Percentiles rank a stretch among this genome's conserved stretches.
phyloP scores from a whole-genome alignment of 2,113 vertebrate species.

The Lepidothrix coronata region DNA sequence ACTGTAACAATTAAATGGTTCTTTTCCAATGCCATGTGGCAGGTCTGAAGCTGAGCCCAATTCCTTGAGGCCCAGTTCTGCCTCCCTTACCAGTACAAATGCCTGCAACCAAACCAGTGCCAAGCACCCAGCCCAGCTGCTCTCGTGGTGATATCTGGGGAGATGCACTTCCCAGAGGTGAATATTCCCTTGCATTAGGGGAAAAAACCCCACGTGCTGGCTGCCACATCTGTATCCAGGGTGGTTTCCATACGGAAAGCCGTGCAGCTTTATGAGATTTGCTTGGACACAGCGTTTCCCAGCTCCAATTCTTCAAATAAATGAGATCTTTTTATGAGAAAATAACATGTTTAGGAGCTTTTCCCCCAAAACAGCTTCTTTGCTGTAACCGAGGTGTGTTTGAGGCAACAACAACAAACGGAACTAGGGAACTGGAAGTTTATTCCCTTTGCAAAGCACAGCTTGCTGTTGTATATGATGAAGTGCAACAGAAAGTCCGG shows the following conservation, averaged over 20 bases:
- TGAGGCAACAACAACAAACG: background rate
- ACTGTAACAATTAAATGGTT: background rate
- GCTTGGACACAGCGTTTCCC: background rate
- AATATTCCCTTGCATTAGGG: background rate
- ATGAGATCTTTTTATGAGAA: background rate
- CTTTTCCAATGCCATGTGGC: background rate
- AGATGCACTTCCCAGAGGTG: background rate
- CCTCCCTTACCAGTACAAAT: background rate
- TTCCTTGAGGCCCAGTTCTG: rapidly evolving
- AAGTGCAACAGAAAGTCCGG: background rate
- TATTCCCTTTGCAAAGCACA: background rate
- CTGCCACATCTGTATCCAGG: background rate
- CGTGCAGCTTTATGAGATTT: background rate
- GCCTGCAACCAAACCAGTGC: background rate
- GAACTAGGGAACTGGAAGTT: background rate
- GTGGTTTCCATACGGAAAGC: background rate
- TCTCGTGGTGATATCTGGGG: rapidly evolving
- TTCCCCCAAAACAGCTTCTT: background rate
- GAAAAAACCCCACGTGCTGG: too few species aligned
- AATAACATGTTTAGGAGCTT: background rate
- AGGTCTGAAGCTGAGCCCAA: background rate
- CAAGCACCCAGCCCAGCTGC: background rate
- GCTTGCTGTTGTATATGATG: slow-evolving; percentile 9
- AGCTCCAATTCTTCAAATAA: background rate
- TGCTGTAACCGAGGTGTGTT: background rate